Evolutionary conservation across 2,113 vertebrate species (phyloP).

Genomic region (Paracanthobrama guichenoti): DNA sequence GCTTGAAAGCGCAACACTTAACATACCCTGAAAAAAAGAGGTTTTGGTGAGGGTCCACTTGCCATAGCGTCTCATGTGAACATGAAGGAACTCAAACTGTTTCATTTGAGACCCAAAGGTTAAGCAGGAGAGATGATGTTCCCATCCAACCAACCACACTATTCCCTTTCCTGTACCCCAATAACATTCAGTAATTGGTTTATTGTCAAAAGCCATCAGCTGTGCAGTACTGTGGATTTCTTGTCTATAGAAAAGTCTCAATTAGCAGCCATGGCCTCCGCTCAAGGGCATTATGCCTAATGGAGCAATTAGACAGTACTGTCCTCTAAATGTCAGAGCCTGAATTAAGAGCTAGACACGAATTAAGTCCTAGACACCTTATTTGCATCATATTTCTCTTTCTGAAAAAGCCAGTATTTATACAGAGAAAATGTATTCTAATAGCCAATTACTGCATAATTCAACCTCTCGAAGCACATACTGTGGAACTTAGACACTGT

Average conservation of each 20-base stretch:
- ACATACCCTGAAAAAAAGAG: neutral
- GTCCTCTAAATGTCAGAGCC: conserved; percentile 22
- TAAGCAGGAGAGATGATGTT: conserved; percentile 57
- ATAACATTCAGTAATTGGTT: conserved; percentile 72
- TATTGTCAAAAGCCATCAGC: conserved; percentile 68
- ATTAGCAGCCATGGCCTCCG: neutral
- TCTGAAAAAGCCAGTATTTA: neutral
- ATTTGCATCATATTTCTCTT: neutral
- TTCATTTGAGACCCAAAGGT: conserved; percentile 62
- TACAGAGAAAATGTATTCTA: neutral
- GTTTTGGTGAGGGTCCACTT: neutral
- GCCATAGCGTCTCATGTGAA: neutral
- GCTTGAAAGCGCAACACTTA: neutral
- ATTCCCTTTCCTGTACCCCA: conserved; percentile 60
- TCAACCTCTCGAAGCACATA: neutral
- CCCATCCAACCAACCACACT: conserved; percentile 65
- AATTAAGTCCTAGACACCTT: conserved; percentile 14
- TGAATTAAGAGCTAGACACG: conserved; percentile 7
- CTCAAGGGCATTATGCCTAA: conserved; percentile 32
- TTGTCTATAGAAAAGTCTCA: conserved; percentile 35
- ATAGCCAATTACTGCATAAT: neutral
- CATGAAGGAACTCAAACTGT: conserved; percentile 16
- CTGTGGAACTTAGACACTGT: neutral
- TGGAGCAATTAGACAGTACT: conserved; percentile 40
- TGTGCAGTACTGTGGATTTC: conserved; percentile 52